Evolutionary conservation across 64 coral and sea anemone genomes (phyloP).

Genomic region (Montipora efflorescens): DNA sequence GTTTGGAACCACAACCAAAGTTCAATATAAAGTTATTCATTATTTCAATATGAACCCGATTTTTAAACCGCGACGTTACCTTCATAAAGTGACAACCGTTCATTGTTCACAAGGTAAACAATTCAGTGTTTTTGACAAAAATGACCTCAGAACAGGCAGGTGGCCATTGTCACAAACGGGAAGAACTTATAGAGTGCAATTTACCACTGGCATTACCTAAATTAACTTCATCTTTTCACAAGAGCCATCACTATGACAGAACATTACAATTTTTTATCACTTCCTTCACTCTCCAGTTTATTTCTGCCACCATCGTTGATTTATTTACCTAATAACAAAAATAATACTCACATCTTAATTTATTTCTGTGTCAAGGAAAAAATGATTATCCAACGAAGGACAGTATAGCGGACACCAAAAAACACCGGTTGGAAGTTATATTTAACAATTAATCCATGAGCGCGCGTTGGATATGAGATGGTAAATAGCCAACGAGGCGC

Average conservation of each 20-base stretch:
- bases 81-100: conserved; percentile 6
- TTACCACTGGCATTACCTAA: background rate
- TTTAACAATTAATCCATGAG: too few species aligned
- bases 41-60: background rate
- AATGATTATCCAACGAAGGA: background rate
- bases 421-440: too few species aligned
- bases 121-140: conserved; percentile 11
- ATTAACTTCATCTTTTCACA: background rate
- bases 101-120: conserved; percentile 21
- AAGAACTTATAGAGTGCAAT: background rate
- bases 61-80: background rate
- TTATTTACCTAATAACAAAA: too few species aligned
- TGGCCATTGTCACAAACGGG: background rate
- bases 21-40: too few species aligned
- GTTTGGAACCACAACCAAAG: background rate
- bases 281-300: background rate
- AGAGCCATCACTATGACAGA: background rate
- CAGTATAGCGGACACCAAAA: too few species aligned
- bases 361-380: background rate
- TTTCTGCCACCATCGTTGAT: background rate
- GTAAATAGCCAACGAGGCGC: too few species aligned
- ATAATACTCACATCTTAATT: too few species aligned
- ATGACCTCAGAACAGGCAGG: background rate
- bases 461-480: too few species aligned
- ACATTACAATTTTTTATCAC: background rate